Base-by-base conservation (phyloP, 2,113 vertebrate species). In the Rhinopomastus cyanomelas region DNA sequence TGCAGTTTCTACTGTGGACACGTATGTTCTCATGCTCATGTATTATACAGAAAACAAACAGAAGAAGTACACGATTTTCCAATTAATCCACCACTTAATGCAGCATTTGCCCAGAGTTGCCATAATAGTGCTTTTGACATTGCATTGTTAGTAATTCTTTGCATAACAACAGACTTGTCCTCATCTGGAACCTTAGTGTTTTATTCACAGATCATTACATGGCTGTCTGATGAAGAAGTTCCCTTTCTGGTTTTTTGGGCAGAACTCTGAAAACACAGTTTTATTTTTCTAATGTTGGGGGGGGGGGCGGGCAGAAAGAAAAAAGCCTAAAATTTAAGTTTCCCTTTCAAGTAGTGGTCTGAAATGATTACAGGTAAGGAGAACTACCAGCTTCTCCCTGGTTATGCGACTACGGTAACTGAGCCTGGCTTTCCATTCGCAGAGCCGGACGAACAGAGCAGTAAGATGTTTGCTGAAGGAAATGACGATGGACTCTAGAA, bases 311-410 rank as follows among this genome's bases (percentile, higher is more conserved):
- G 15, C 11, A 42, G 39, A 95, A 95, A 94, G 83, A 93, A 73
- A 95, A 94, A 78, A 86, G 30, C 36, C 82, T 89, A 93, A 90
- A 53, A 91, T 92, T 87, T 79, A 95, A 86, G 87, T 81, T 94
- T 96, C 92, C 95, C 95, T 96, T 97, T 96, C 94, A 88, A 96
- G 90, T 92, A 96, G 94, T 96, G 96, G 92, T 96, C 96, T 95
- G 95, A 95, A 97, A 89, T 94, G 87, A 76, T 93, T 84, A 94
- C 89, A 87, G 95, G 93, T 94, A 92, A 88, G 81, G 86, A 95
- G 94, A 93, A 84, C 89, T 81, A 75, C 81, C 74, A 92, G 82
- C 87, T 95, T 96, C 92, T 96, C 96, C 85, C 95, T 73, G 88
- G 83, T 82, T 95, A 91, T 52, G 88, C 96, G 92, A 97, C 87